Evolutionary conservation across 2,113 vertebrate genomes (phyloP), one percentile per base, ranked within the genome.

Genomic region (Paedocypris sp.): DNA sequence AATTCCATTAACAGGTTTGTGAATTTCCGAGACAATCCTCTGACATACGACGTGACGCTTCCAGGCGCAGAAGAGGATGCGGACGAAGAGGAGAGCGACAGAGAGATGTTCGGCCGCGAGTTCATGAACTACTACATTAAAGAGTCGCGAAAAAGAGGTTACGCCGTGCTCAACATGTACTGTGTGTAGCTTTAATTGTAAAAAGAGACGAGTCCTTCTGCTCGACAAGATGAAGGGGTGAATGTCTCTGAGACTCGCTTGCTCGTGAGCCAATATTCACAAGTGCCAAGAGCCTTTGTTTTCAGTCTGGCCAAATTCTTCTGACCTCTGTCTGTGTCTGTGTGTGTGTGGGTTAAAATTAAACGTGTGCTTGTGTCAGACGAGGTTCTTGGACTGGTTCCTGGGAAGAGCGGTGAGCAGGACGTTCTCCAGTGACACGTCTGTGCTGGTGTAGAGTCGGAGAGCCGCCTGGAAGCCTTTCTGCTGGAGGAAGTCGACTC

Each of bases 21-120:
- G 67, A 98, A 95, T 79, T 97, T 98, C 71, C 82, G 94, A 79
- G 94, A 90, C 79, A 98, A 98, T 32, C 94, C 92, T 3, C 56
- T 98, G 73, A 85, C 83, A 47, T 50, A 93, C 42, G 79, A 94
- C 0, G 74, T 97, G 63, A 80, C 70, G 0, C 85, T 93, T 38
- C 82, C 85, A 2, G 63, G 74, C 0, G 70, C 35, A 25, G 72
- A 73, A 56, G 74, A 66, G 12, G 53, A 60, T 3, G 1, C 43
- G n/a, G 46, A 70, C 0, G 89, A 89, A 0, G 89, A 88, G 1
- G 90, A 92, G 1, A 88, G 91, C 0, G 86, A 94, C 69, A 79
- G 73, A 42, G 94, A 97, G 74, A 75, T 92, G 81, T 97, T 88
- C 2, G 94, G 94, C 16, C 78, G 88, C 49, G 90, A 96, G 38